Base-by-base conservation (phyloP, 2,888 invertebrate genomes). In the Xestia xanthographa region DNA sequence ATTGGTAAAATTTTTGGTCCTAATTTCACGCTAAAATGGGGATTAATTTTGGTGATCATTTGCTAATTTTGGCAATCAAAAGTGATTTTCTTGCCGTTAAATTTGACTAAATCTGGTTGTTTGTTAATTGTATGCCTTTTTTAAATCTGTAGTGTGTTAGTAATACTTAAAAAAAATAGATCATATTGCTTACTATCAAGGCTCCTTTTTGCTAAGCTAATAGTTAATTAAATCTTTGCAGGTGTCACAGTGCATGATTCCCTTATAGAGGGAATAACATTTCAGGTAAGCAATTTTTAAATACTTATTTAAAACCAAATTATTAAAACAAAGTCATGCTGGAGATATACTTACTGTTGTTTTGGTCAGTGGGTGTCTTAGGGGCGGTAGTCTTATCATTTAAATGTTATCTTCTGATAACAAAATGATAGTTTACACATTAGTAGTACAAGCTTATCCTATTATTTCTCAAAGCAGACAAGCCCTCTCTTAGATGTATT, bases 161-260 rank as follows among this genome's bases (percentile, higher is more conserved):
- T 48, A 67, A 58, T 11, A 45, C 9, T 62, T 48, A 5, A 22
- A 26, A 74, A 50, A 20, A 29, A n/a, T 12, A 41, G 41, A n/a
- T n/a, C n/a, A n/a, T n/a, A 0, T 73, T 48, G 29, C 12, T 20
- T 5, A 48, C 20, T n/a, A 48, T n/a, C 2, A 50, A 34, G 14
- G 14, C 4, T 2, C 12, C 0, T 38, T 29, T 75, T 43, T 41
- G 12, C 56, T 5, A 50, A 63, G 41, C 43, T 71, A 63, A 65
- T 22, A 53, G 5, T 34, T 66, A 41, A 48, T 66, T 66, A 77
- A 86, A 66, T 92, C 66, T 87, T 93, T 94, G 9, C 94, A 95
- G 95, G 93, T 92, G 93, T 93, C 29, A 92, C 94, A 86, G 94
- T 94, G 78, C 95, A 95, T 82, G 95, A 95, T 85, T 92, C 94